Base-by-base conservation (phyloP, 2,888 invertebrate genomes). In the Drosophila nr. medialis region DNA sequence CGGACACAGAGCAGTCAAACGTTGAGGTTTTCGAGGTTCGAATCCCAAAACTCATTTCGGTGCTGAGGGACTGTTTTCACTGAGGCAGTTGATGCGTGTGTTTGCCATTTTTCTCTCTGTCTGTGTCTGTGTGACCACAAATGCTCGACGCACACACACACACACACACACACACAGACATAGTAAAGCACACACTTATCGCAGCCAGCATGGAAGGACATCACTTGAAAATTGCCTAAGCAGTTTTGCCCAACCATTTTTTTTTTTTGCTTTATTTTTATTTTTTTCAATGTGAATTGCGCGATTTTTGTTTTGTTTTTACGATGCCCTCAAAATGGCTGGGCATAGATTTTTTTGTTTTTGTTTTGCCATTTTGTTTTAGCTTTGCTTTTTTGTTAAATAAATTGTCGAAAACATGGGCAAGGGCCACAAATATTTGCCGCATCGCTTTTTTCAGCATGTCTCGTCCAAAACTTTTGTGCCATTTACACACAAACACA, bases 161-260 rank as follows among this genome's bases (percentile, higher is more conserved):
- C 58, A 72, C 71, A 68, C 53, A 66, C 36, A 67, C 38, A 70
- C 56, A 64, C 24, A 49, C 34, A 48, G 10, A 51, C n/a, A 45
- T 24, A 45, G 45, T 45, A 8, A 48, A 10, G 38, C 42, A 64
- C 36, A 73, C 83, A 83, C 84, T 90, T 89, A 86, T 86, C 86
- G 89, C 65, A 69, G 50, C 50, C 72, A 64, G 61, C 59, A 69
- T 53, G 63, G 63, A 75, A 89, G 90, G 87, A 90, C 85, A 89
- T 89, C 89, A 86, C 87, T 90, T 86, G 88, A 86, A 86, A 90
- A 90, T 86, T 89, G 89, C 88, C 90, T 86, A 89, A 85, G 89
- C 90, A 85, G 90, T 89, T 89, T 75, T 50, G 64, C 60, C 62
- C 27, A 61, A 56, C 58, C 49, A 38, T 10, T 34, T 21, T 53